These are phyloP conservation scores for Gila orcuttii DNA, from an alignment of 2,113 vertebrate species.

Conservation along the genomic window DNA sequence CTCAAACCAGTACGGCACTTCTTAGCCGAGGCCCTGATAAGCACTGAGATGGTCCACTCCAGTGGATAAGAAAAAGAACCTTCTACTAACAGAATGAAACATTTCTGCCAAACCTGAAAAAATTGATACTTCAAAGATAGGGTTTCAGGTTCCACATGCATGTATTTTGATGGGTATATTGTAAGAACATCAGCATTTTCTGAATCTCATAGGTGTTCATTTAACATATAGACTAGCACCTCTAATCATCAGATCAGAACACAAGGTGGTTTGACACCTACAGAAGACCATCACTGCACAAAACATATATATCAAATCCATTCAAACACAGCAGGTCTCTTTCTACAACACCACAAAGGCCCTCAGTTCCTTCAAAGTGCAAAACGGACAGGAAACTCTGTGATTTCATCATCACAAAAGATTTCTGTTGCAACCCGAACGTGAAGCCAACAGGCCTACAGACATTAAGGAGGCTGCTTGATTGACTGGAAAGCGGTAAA, in stretches of 20 bases:
- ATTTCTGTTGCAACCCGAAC: not conserved
- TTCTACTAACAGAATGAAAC: not conserved
- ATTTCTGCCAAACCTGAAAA: not conserved
- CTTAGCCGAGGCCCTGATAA: constrained; percentile 56
- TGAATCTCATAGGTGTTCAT: not conserved
- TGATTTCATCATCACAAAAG: constrained; percentile 41
- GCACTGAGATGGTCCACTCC: constrained; percentile 39
- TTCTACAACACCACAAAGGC: constrained; percentile 12
- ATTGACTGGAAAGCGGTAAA: constrained; percentile 37
- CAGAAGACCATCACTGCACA: constrained; percentile 23
- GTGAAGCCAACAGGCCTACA: constrained; percentile 22
- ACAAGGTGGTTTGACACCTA: not conserved
- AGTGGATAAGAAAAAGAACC: constrained; percentile 15
- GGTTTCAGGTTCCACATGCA: not conserved
- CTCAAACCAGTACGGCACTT: constrained; percentile 72
- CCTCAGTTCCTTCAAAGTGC: constrained; percentile 5
- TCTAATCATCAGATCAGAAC: constrained; percentile 15
- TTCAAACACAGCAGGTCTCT: constrained; percentile 23
- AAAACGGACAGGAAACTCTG: constrained; percentile 28
- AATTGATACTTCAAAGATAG: constrained; percentile 51
- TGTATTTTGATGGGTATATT: not conserved
- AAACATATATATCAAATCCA: constrained; percentile 36
- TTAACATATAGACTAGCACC: constrained; percentile 32
- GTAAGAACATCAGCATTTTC: not conserved
- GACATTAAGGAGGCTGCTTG: constrained; percentile 24